A percentile compares a stretch with the other conserved stretches of the same genome.
Evolutionary conservation across 2,888 invertebrate genomes (phyloP).

Genomic region (Prenolepis imparis): DNA sequence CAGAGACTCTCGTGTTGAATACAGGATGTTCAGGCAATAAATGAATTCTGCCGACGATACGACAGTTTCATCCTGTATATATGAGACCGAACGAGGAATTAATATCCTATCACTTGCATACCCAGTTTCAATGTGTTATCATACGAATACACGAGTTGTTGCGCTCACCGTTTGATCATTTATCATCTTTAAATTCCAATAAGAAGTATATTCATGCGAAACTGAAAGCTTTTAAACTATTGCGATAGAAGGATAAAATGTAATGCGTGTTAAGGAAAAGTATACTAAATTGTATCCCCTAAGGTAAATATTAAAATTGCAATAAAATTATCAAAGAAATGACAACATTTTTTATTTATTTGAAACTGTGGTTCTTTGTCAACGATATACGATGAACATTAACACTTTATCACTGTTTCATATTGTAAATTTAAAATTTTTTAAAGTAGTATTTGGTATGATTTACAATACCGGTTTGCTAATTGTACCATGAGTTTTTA

Average conservation of each 20-base stretch:
- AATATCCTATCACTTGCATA: conserved; percentile 41
- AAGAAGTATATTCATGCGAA: not conserved
- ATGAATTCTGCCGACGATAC: conserved; percentile 52
- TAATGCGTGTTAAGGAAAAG: too few relatives aligned
- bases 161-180: conserved; percentile 3
- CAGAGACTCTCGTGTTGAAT: conserved; percentile 25
- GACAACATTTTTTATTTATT: too few relatives aligned
- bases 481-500: too few relatives aligned
- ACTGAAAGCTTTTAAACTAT: not conserved
- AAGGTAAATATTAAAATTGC: too few relatives aligned
- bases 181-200: not conserved
- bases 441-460: too few relatives aligned
- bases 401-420: too few relatives aligned
- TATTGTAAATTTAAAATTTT: too few relatives aligned
- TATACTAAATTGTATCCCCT: too few relatives aligned
- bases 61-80: conserved; percentile 24
- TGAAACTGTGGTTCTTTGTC: too few relatives aligned
- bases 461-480: too few relatives aligned
- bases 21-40: conserved; percentile 23
- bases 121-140: not conserved
- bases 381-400: too few relatives aligned
- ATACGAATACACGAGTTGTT: not conserved
- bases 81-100: conserved; percentile 24
- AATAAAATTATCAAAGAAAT: too few relatives aligned
- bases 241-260: not conserved